Evolutionary conservation across 2,113 vertebrate genomes (phyloP).

Genomic region (Solenodon paradoxus): DNA sequence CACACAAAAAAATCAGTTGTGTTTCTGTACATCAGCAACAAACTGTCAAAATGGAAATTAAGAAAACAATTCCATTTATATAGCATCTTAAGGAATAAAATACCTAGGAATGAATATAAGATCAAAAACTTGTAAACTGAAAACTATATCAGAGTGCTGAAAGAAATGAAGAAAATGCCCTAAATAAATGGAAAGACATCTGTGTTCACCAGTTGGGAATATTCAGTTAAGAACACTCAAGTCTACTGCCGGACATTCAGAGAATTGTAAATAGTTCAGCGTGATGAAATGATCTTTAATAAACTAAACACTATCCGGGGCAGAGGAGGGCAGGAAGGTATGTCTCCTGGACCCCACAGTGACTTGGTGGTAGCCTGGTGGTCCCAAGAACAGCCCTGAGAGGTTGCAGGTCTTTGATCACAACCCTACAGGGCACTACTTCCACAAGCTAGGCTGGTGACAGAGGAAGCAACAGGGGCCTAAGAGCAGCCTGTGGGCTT

Average conservation of each 20-base stretch:
- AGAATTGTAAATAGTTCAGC: no score
- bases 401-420: no score
- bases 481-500: no score
- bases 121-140: not conserved
- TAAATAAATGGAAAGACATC: not conserved
- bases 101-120: not conserved
- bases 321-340: no score
- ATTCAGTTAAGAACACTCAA: not conserved
- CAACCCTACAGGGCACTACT: no score
- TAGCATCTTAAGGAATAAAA: not conserved
- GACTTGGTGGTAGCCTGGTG: no score
- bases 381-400: no score
- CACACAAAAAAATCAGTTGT: not conserved
- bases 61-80: not conserved
- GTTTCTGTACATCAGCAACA: not conserved
- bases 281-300: no score
- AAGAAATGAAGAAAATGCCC: not conserved
- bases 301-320: no score
- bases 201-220: not conserved
- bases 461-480: no score
- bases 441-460: no score
- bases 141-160: not conserved
- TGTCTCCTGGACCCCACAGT: no score
- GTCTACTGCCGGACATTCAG: not conserved
- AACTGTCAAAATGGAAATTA: not conserved